Base-by-base conservation (phyloP, 2,113 vertebrate genomes). In the Xenopus borealis region DNA sequence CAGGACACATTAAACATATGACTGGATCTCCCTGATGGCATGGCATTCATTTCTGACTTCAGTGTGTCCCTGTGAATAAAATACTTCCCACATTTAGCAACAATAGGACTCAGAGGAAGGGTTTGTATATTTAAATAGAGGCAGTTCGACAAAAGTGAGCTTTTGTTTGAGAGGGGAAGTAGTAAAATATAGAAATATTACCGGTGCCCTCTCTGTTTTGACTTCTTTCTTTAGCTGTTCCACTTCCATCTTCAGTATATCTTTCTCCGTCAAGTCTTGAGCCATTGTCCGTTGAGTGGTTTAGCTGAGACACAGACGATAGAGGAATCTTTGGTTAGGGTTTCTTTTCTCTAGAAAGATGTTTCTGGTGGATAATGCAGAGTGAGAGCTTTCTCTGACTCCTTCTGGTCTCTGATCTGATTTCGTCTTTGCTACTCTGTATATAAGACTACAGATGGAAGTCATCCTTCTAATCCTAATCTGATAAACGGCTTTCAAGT, bases 191-290 rank as follows among this genome's bases (percentile, higher is more conserved):
- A n/a, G 14, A 55, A 8, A 16, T 14, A 27, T 93, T 87, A 98
- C 95, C 91, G 86, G 83, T 47, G 85, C 89, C 78, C 96, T 89
- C 67, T 96, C 90, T 2, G 91, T 92, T 83, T 91, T 95, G 72
- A 94, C 85, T 86, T 99, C 96, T 80, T 79, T 86, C 85, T 92
- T 96, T 69, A 95, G 90, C 84, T 98, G 97, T 8, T 89, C 92
- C 72, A 98, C 87, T 83, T 97, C 91, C 95, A 98, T 94, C 79
- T 89, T 84, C 46, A 94, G 83, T 47, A 95, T 91, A 74, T 98
- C 96, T 83, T 95, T 92, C 81, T 99, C 95, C 0, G 93, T 94
- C 83, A 98, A 88, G 7, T 96, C 92, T 0, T 98, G 90, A 64
- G 91, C 86, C 90, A 92, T 93, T 3, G 47, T 16, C 10, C 11